These are phyloP conservation scores for Anticlea derivata DNA, from an alignment of 2,888 invertebrate species.

Conservation along the genomic window DNA sequence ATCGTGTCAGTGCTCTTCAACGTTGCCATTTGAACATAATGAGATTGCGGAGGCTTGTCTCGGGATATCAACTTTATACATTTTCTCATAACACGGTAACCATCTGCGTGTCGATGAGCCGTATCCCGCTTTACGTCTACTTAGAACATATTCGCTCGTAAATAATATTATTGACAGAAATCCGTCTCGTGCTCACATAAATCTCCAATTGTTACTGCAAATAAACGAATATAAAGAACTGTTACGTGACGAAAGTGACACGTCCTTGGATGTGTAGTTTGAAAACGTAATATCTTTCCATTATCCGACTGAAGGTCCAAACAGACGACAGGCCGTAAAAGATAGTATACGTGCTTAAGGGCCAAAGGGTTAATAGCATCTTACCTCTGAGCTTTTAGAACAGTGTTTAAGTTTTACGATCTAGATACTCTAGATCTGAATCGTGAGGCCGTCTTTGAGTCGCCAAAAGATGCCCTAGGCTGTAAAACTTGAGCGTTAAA, in stretches of 20 bases:
- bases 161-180: slow-evolving; percentile 63
- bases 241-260: slow-evolving; percentile 48
- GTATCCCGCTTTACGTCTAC: slow-evolving; percentile 50
- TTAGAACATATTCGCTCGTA: slow-evolving; percentile 52
- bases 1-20: slow-evolving; percentile 16
- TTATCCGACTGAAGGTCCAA: slow-evolving; percentile 11
- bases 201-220: slow-evolving; percentile 61
- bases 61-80: slow-evolving; percentile 30
- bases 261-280: slow-evolving; percentile 29
- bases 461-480: background rate
- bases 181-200: slow-evolving; percentile 57
- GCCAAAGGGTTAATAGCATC: slow-evolving; percentile 11
- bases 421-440: slow-evolving; percentile 2
- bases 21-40: slow-evolving; percentile 26
- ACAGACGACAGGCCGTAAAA: slow-evolving; percentile 10
- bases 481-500: too few species aligned
- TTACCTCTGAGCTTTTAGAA: slow-evolving; percentile 4
- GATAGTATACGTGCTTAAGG: slow-evolving; percentile 2
- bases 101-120: slow-evolving; percentile 48
- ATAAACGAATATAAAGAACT: slow-evolving; percentile 65
- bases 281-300: slow-evolving; percentile 18
- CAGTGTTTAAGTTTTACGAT: slow-evolving; percentile 2
- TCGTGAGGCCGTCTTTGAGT: background rate
- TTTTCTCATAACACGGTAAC: slow-evolving; percentile 35
- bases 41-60: slow-evolving; percentile 25